Conservation (phyloP, 2,113 vertebrate species). For the Uria lomvia region DNA sequence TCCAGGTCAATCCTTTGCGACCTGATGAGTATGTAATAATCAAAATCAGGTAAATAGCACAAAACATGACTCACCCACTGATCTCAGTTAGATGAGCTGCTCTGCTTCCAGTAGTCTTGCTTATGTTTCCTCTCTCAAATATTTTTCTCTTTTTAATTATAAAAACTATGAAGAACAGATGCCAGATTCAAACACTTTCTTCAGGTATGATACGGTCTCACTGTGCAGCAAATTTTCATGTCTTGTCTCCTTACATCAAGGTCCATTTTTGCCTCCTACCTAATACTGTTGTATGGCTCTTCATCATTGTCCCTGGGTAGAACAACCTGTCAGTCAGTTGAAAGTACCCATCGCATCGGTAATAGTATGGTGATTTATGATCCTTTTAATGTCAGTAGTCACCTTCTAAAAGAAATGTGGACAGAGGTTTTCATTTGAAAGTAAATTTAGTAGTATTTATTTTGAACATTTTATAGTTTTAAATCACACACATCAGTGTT, state of each 20-base stretch:
- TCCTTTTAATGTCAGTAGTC: background rate
- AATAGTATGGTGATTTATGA: slow-evolving; percentile 1
- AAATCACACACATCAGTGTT: background rate
- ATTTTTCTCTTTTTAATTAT: background rate
- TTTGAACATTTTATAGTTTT: background rate
- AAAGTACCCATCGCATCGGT: background rate
- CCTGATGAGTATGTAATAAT: background rate
- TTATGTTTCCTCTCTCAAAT: background rate
- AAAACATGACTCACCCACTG: background rate
- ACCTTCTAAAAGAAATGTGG: background rate
- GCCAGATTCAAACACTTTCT: background rate
- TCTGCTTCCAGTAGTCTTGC: background rate
- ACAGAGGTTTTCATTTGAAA: background rate
- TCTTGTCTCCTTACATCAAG: background rate
- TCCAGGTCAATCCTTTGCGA: background rate
- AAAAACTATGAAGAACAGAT: background rate
- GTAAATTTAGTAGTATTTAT: background rate
- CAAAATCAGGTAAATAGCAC: background rate
- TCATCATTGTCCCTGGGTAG: background rate
- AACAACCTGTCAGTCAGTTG: background rate
- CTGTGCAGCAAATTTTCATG: background rate
- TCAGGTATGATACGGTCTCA: background rate
- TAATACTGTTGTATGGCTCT: background rate
- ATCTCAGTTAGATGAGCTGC: background rate
- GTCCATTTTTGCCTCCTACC: background rate